A percentile compares a stretch with the other conserved stretches of the same genome.
Evolutionary conservation across 2,797 vertebrate species (phyloP).

Genomic region (Schizopygopsis malacanthus): DNA sequence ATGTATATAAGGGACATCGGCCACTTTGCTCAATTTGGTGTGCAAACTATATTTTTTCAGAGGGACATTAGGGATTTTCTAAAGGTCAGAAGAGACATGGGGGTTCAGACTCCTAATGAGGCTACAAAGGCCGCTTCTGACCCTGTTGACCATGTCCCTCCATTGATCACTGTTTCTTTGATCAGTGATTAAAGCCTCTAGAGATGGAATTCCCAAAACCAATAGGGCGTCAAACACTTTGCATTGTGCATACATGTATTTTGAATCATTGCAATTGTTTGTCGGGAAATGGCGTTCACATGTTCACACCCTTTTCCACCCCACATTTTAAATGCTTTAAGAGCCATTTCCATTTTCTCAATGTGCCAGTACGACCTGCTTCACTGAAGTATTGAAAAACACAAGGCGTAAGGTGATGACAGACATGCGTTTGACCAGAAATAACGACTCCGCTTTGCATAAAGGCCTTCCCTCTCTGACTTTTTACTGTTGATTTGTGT

Average conservation of each 20-base stretch:
- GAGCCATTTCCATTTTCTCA: background rate
- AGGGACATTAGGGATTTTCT: conserved; percentile 12
- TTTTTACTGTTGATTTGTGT: conserved; percentile 58
- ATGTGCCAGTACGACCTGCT: background rate
- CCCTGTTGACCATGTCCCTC: conserved; percentile 8
- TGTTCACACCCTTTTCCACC: background rate
- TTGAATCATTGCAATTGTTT: background rate
- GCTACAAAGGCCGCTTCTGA: conserved; percentile 22
- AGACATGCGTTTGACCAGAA: background rate
- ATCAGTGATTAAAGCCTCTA: conserved; percentile 39
- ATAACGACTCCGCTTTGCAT: background rate
- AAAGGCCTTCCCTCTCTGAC: background rate
- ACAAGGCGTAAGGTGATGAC: background rate
- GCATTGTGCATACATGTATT: conserved; percentile 9
- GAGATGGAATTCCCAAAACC: background rate
- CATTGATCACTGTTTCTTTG: conserved; percentile 43
- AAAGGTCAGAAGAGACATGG: conserved; percentile 2
- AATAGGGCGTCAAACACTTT: background rate
- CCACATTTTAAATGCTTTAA: background rate
- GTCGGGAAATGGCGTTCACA: background rate
- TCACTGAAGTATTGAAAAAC: background rate
- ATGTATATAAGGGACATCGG: background rate
- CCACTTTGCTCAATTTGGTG: background rate
- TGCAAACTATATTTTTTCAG: background rate
- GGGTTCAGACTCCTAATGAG: conserved; percentile 37